phyloP scores from a whole-genome alignment of 2,888 invertebrate genomes.

The Acronicta aceris region DNA sequence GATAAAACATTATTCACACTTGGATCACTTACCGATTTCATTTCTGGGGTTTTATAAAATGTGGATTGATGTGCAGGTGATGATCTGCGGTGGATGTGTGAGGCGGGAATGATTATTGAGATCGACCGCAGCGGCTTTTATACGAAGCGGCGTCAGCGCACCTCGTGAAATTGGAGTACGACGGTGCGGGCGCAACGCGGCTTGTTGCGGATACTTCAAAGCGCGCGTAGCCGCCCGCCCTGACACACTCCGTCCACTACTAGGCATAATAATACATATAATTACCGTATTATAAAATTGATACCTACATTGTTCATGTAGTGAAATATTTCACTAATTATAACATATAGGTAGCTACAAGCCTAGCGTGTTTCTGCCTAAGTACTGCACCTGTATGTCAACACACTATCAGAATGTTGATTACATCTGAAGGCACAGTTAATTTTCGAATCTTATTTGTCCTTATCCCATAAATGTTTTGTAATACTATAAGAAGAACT shows the following conservation, averaged over 20 bases:
- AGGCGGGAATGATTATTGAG: slow-evolving; percentile 87
- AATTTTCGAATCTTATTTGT: too few relatives aligned
- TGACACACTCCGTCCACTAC: slow-evolving; percentile 33
- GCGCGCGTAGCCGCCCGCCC: slow-evolving; percentile 66
- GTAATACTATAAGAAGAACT: neutral
- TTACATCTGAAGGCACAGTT: neutral
- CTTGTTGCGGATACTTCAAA: slow-evolving; percentile 53
- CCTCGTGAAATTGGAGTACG: slow-evolving; percentile 85
- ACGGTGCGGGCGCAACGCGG: slow-evolving; percentile 59
- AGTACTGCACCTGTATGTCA: slow-evolving; percentile 10
- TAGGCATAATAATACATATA: slow-evolving; percentile 9
- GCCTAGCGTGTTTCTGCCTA: neutral
- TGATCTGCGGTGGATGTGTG: slow-evolving; percentile 83
- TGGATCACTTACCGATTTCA: slow-evolving; percentile 84
- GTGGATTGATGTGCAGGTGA: slow-evolving; percentile 62
- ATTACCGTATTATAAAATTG: slow-evolving; percentile 26
- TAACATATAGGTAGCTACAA: neutral
- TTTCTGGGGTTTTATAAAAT: slow-evolving; percentile 66
- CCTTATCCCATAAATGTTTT: neutral
- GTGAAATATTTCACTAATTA: slow-evolving; percentile 4
- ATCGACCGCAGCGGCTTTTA: slow-evolving; percentile 80
- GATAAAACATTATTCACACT: slow-evolving; percentile 32
- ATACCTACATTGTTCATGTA: slow-evolving; percentile 4
- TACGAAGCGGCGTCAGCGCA: slow-evolving; percentile 73
- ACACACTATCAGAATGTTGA: neutral